Base-by-base conservation (phyloP, 1,140 invertebrate genomes). In the Bombus impatiens region DNA sequence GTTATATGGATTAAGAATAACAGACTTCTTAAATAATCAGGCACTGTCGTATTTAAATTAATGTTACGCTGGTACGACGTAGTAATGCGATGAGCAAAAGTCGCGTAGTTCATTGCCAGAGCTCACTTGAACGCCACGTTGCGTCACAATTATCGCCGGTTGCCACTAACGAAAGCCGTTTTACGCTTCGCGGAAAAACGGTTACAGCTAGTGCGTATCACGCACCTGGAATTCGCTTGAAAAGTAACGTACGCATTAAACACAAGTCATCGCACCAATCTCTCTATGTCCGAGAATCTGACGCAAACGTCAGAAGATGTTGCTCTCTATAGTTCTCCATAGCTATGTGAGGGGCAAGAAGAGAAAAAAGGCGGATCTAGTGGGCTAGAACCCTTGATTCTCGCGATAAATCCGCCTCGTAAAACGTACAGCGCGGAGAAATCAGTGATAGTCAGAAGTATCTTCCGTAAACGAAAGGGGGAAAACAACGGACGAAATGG, bases 331-430 rank as follows among this genome's bases (percentile, higher is more conserved):
- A 18, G 32, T 67, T 32, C 15, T 6, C 32, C 5, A 18, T 67
- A 35, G 62, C 62, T 15, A 18, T 4, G 59, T n/a, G 12, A 22
- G 15, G 15, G 18, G 0, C 15, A 35, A 67, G n/a, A 9, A 2
- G 32, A 35, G 65, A 15, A 18, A 5, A 6, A 18, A 35, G 15
- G 12, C 10, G 12, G 18, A 22, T 40, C 15, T 28, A 22, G 1
- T 0, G 67, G 22, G 67, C 3, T 35, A 2, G 1, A 35, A 67
- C 6, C 65, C 18, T 70, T 22, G 35, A 70, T 25, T 37, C 22
- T 37, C 15, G 3, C 47, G n/a, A 79, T 57, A 78, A 84, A 84
- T 79, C 15, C 53, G 76, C 5, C 5, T 72, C 77, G 77, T 79
- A 72, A 84, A 84, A n/a, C 37, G 18, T 5, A 47, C 0, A n/a